Evolutionary conservation across 2,797 vertebrate species (phyloP).

Genomic region (Fistularia commersonii): DNA sequence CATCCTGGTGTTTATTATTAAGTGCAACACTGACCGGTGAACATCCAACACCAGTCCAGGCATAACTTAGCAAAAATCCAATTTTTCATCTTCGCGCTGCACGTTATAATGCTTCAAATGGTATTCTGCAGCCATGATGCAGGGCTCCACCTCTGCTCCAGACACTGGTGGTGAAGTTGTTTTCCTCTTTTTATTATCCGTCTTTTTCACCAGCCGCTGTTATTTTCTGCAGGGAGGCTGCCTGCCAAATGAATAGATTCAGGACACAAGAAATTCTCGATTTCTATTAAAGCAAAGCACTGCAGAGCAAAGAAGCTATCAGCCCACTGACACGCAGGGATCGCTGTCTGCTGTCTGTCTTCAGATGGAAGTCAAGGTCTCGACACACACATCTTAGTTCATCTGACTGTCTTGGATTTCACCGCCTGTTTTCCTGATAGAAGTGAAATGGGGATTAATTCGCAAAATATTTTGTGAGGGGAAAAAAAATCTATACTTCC

Average conservation of each 20-base stretch:
- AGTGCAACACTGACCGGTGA: too few relatives aligned
- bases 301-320: too few relatives aligned
- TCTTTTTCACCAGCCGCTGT: background rate
- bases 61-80: too few relatives aligned
- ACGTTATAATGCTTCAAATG: too few relatives aligned
- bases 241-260: conserved; percentile 4
- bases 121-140: too few relatives aligned
- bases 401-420: conserved; percentile 10
- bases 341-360: too few relatives aligned
- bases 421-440: conserved; percentile 1
- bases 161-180: background rate
- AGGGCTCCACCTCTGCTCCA: too few relatives aligned
- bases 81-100: too few relatives aligned
- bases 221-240: conserved; percentile 12
- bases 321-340: too few relatives aligned
- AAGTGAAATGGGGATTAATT: conserved; percentile 21
- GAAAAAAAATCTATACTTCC: conserved; percentile 40
- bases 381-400: conserved; percentile 2
- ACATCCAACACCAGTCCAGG: too few relatives aligned
- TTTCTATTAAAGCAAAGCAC: conserved; percentile 12
- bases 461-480: conserved; percentile 23
- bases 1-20: too few relatives aligned
- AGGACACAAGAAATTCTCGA: conserved; percentile 10
- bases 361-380: background rate
- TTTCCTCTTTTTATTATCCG: background rate